These are phyloP conservation scores for Oceanodroma tethys DNA, from an alignment of 2,113 vertebrate genomes.

Conservation along the genomic window DNA sequence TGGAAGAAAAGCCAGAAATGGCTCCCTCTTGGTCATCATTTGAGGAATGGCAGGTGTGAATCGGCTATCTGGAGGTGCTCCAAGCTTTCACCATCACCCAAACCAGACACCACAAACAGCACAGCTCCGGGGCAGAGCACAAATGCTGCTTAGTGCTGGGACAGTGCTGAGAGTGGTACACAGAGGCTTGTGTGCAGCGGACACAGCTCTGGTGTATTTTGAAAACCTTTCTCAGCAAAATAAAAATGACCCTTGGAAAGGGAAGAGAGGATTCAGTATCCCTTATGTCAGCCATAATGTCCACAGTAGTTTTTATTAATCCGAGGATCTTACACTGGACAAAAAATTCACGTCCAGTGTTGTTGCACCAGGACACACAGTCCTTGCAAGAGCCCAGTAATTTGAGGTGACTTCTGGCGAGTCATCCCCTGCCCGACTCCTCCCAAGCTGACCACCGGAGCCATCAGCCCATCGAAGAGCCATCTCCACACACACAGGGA, in stretches of 20 bases:
- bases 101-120: not conserved
- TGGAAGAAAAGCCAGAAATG: not conserved
- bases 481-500: accelerated
- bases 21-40: not conserved
- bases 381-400: not conserved
- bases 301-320: not conserved
- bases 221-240: not conserved
- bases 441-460: not conserved
- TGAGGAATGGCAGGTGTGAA: not conserved
- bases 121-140: not conserved
- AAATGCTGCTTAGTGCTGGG: not conserved
- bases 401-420: not conserved
- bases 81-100: not conserved
- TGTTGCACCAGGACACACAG: not conserved
- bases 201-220: not conserved
- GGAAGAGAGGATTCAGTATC: not conserved
- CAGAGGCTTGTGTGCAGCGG: not conserved
- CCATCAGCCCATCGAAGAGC: not conserved
- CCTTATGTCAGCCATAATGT: not conserved
- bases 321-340: not conserved
- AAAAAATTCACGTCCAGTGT: not conserved
- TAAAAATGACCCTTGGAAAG: not conserved
- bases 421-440: accelerated
- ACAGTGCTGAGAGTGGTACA: not conserved
- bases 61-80: not conserved